These are phyloP conservation scores for Enteromius radiatus DNA, from an alignment of 2,797 vertebrate genomes.

Conservation along the genomic window DNA sequence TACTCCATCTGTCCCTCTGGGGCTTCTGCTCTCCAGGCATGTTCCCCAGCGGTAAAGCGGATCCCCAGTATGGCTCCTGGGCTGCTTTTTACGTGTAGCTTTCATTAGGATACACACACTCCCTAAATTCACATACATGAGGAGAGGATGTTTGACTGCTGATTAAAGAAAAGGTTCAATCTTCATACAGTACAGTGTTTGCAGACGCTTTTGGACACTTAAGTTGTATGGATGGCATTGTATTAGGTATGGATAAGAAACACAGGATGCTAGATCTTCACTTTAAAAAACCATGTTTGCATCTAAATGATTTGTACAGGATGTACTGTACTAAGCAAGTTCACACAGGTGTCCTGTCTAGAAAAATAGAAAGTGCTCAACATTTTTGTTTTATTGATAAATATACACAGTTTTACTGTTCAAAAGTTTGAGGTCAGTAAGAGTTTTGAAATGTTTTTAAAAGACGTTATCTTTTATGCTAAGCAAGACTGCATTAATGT, in stretches of 20 bases:
- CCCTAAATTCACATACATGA: neutral
- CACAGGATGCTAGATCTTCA: neutral
- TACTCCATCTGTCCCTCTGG: constrained; percentile 54
- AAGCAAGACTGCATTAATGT: neutral
- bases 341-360: neutral
- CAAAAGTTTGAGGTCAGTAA: neutral
- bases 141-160: neutral
- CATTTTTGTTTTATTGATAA: neutral
- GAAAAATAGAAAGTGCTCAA: neutral
- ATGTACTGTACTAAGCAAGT: neutral
- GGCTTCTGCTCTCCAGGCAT: constrained; percentile 31
- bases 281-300: neutral
- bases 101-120: constrained; percentile 3
- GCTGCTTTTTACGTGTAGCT: constrained; percentile 13
- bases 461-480: neutral
- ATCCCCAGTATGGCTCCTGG: neutral
- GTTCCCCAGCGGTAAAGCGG: constrained; percentile 20
- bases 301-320: neutral
- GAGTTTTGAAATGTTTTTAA: neutral
- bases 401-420: neutral
- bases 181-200: neutral
- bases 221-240: neutral
- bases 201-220: neutral
- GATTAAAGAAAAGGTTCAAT: no score
- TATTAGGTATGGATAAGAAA: neutral